Conservation (phyloP, 2,113 vertebrate species). For the Oriolus oriolus region DNA sequence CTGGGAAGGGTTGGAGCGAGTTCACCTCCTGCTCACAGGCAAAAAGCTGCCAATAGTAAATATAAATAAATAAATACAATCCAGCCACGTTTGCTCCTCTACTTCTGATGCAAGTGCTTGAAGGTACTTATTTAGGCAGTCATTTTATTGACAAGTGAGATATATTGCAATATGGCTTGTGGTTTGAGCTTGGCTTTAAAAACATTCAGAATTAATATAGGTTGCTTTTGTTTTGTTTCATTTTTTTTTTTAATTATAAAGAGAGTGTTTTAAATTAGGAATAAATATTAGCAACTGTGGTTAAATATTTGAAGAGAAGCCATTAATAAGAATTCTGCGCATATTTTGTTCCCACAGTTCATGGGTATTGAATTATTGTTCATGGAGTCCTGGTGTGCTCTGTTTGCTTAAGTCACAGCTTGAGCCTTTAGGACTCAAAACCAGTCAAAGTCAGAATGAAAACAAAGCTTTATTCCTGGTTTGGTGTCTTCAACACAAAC, state of each 20-base stretch:
- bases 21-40: not conserved
- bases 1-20: not conserved
- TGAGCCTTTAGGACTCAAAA: not conserved
- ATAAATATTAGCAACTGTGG: not conserved
- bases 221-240: not conserved
- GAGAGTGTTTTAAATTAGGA: not conserved
- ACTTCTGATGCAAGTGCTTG: not conserved
- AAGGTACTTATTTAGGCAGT: not conserved
- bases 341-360: not conserved
- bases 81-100: fast-evolving
- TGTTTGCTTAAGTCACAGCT: not conserved
- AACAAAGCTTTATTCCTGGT: not conserved
- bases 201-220: not conserved
- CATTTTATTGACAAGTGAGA: not conserved
- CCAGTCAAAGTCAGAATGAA: not conserved
- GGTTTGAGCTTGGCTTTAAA: not conserved
- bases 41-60: not conserved
- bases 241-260: not conserved
- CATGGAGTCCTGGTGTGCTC: not conserved
- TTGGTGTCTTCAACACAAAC: not conserved
- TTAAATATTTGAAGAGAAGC: not conserved
- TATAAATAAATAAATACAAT: fast-evolving
- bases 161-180: not conserved
- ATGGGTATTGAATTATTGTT: not conserved
- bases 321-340: not conserved